Base-by-base conservation (phyloP, 1,140 invertebrate species). In the Babylonia areolata region DNA sequence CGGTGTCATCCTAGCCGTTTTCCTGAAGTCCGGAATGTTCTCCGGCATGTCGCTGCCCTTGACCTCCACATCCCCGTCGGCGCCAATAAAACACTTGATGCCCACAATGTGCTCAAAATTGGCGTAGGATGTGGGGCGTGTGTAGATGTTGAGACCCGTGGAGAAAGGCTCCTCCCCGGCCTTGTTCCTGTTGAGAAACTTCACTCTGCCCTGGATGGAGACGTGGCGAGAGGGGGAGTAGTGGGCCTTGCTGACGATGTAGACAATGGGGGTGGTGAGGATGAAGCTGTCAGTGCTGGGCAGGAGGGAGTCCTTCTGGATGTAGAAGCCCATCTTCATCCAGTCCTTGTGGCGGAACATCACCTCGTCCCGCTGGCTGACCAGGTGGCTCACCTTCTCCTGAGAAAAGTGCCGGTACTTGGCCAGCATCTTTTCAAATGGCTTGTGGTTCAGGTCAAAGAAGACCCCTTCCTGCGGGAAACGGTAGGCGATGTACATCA, bases 261-360 rank as follows among this genome's bases (percentile, higher is more conserved):
- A 92, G 6, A 93, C 92, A 58, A 91, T 90, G 77, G 90, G 89
- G 78, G 86, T 90, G 28, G 88, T 87, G 17, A 93, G 80, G 37
- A 93, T 90, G 15, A 93, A 85, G 1, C 90, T 91, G 82, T 93
- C 92, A 33, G 92, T 91, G 87, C 92, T 93, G 3, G 90, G 88
- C 15, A 93, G 71, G 42, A 93, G 88, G 11, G 92, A 93, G 77
- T 92, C 89, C 42, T 91, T 87, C 75, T 93, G 91, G 33, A 90
- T 90, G 84, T 92, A 89, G 54, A 93, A 90, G 40, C 92, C 92
- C 92, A 93, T 93, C 80, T 93, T 93, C 12, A 92, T 85, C 92
- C 92, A 93, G 15, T 89, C 91, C 73, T 90, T 88, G 28, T 91
- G 92, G 71, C 88, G 87, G 71, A 93, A 93, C 51, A 91, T 86